Evolutionary conservation across 2,888 invertebrate genomes (phyloP).

Genomic region (Oasisia sp.): DNA sequence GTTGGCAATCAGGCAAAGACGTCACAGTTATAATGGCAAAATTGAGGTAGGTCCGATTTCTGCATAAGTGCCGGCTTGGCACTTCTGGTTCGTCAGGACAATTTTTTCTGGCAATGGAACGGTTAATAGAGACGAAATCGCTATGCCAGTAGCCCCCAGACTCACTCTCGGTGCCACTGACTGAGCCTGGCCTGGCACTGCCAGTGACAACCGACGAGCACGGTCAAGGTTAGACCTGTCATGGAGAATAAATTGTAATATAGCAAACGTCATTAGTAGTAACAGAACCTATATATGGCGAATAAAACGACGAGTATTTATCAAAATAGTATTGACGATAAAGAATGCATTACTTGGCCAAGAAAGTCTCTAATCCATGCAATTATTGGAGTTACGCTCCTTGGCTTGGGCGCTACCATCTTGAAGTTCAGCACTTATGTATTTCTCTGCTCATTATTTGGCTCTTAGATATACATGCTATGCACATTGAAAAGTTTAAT

Average conservation of each 20-base stretch:
- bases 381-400: slow-evolving; percentile 17
- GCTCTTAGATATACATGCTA: neutral
- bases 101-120: too few species aligned
- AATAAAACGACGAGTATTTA: neutral
- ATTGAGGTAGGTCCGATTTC: too few species aligned
- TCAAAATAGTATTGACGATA: neutral
- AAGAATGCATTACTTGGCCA: neutral
- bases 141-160: neutral
- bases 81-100: too few species aligned
- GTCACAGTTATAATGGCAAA: too few species aligned
- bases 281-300: neutral
- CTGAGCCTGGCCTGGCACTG: neutral
- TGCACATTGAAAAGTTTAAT: neutral
- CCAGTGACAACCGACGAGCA: slow-evolving; percentile 17
- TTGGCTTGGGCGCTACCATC: slow-evolving; percentile 13
- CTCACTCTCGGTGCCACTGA: too few species aligned
- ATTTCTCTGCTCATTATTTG: neutral
- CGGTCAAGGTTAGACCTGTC: slow-evolving; percentile 13
- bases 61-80: too few species aligned
- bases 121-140: too few species aligned
- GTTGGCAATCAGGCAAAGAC: too few species aligned
- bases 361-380: neutral
- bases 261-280: neutral
- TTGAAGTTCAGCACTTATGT: neutral
- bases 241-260: neutral